These are phyloP conservation scores for Tor tambroides DNA, from an alignment of 2,113 vertebrate genomes.

Conservation along the genomic window DNA sequence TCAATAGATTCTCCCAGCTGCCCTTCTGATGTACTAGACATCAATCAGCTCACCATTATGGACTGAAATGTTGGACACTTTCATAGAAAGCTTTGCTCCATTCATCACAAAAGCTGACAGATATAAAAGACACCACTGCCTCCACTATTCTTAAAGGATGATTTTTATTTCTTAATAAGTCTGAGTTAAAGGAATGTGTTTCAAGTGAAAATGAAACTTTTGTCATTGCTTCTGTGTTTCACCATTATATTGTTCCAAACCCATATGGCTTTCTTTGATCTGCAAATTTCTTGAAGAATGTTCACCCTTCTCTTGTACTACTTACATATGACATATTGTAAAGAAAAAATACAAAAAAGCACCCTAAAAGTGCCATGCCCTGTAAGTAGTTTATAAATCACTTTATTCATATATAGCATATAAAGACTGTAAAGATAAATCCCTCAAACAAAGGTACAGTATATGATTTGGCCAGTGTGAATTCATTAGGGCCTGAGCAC, in stretches of 20 bases:
- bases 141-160: not conserved
- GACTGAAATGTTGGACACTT: conserved; percentile 36
- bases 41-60: conserved; percentile 35
- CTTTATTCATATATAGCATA: too few species aligned
- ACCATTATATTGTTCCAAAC: not conserved
- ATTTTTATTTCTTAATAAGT: not conserved
- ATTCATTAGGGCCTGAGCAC: too few species aligned
- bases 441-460: too few species aligned
- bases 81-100: not conserved
- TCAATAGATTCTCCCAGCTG: conserved; percentile 44
- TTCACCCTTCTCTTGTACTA: not conserved
- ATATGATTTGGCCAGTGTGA: too few species aligned
- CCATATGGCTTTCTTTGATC: not conserved
- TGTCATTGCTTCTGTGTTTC: not conserved
- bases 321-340: not conserved
- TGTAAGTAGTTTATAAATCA: too few species aligned
- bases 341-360: not conserved
- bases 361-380: not conserved
- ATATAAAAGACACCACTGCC: conserved; percentile 3
- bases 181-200: not conserved
- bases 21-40: conserved; percentile 25
- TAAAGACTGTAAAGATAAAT: too few species aligned
- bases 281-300: not conserved
- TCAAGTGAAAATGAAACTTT: not conserved
- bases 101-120: conserved; percentile 41